A percentile compares a stretch with the other conserved stretches of the same genome.
Evolutionary conservation across 2,113 vertebrate species (phyloP).

Genomic region (Phalacrocorax brasilianus): DNA sequence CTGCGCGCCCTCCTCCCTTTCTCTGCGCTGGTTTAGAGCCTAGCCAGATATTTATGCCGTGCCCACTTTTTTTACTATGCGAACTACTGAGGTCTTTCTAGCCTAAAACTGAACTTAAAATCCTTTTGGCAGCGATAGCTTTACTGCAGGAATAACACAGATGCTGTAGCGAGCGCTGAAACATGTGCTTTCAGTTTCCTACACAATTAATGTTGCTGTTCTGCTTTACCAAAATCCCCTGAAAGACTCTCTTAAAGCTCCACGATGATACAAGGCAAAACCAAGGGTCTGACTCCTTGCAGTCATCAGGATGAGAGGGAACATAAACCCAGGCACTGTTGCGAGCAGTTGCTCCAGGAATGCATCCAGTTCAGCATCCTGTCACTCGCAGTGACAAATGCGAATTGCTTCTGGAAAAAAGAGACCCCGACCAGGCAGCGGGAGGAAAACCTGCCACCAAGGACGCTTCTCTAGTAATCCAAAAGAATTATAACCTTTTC

Average conservation of each 20-base stretch:
- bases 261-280: not conserved
- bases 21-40: not conserved
- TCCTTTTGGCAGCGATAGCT: not conserved
- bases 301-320: not conserved
- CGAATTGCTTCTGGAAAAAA: not conserved
- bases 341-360: not conserved
- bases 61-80: not conserved
- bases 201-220: not conserved
- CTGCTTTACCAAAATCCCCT: not conserved
- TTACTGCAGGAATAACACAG: not conserved
- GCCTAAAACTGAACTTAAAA: not conserved
- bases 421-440: not conserved
- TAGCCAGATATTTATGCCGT: rapidly evolving
- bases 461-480: rapidly evolving
- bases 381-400: not conserved
- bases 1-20: rapidly evolving
- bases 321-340: not conserved
- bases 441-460: not conserved
- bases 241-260: not conserved
- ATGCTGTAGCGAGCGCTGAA: not conserved
- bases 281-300: not conserved
- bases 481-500: not conserved
- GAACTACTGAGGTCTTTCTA: not conserved
- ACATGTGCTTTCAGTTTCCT: not conserved
- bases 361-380: not conserved